Percentiles rank a stretch among this genome's conserved stretches.
phyloP scores from a whole-genome alignment of 92 coral and sea anemone genomes.

The Bergia puertoricense region DNA sequence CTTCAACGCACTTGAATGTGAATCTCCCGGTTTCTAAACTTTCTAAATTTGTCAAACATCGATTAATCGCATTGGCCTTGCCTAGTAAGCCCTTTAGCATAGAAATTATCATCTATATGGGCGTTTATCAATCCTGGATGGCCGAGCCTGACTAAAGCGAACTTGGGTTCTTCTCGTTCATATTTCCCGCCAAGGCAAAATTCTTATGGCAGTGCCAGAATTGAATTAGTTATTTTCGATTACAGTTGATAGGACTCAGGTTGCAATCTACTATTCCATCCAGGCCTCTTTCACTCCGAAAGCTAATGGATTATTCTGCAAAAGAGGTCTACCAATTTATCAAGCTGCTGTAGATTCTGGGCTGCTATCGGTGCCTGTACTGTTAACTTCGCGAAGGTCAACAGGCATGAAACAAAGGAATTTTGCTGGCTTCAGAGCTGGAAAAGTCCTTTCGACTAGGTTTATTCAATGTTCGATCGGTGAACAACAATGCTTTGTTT shows the following conservation, averaged over 20 bases:
- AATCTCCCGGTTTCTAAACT: neutral
- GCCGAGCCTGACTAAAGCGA: neutral
- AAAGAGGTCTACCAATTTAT: neutral
- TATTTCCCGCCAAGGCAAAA: neutral
- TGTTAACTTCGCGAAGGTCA: neutral
- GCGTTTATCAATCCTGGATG: neutral
- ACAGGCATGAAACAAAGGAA: neutral
- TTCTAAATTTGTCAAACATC: neutral
- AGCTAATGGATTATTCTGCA: neutral
- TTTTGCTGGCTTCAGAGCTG: neutral
- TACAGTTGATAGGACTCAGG: neutral
- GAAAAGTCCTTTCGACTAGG: neutral
- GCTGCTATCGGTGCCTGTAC: neutral
- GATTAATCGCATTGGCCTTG: neutral
- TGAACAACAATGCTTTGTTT: neutral
- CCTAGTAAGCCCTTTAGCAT: neutral
- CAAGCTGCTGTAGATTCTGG: neutral
- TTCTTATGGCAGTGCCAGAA: neutral
- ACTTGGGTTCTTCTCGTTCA: neutral
- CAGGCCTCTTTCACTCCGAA: neutral
- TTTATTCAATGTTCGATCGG: slow-evolving; percentile 2
- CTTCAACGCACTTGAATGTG: neutral
- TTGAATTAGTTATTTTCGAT: neutral
- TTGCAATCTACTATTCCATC: neutral
- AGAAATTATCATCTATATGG: neutral